phyloP scores from a whole-genome alignment of 2,888 invertebrate species.

The Heteromurus nitidus region DNA sequence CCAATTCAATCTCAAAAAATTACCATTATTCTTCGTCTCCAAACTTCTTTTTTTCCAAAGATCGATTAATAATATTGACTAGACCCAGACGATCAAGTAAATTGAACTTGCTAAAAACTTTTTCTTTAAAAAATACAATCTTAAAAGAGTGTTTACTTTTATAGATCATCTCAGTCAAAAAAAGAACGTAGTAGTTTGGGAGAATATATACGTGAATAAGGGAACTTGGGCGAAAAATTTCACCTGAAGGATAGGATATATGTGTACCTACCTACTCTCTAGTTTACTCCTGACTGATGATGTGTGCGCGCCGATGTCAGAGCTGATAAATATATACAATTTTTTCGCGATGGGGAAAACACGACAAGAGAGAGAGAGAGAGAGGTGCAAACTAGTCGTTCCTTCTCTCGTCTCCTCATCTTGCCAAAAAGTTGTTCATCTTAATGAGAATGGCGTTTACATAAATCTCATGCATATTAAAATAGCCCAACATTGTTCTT shows the following conservation, averaged over 20 bases:
- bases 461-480: constrained; percentile 66
- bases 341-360: constrained; percentile 8
- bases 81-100: constrained; percentile 1
- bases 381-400: constrained; percentile 22
- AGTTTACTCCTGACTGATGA: not conserved
- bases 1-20: constrained; percentile 52
- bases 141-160: not conserved
- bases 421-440: constrained; percentile 23
- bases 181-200: too few species aligned
- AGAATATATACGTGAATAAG: too few species aligned
- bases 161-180: too few species aligned
- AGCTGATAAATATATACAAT: not conserved
- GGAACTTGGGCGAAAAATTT: too few species aligned
- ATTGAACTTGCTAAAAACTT: not conserved
- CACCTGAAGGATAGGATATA: too few species aligned
- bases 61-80: constrained; percentile 19
- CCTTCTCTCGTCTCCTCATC: too few species aligned
- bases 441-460: constrained; percentile 36
- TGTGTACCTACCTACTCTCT: not conserved
- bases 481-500: constrained; percentile 33
- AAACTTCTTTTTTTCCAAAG: not conserved
- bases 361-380: too few species aligned
- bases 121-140: constrained; percentile 1
- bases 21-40: constrained; percentile 41
- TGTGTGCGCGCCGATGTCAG: not conserved